Conservation (phyloP, 2,797 vertebrate species). For the Melanitta fusca region DNA sequence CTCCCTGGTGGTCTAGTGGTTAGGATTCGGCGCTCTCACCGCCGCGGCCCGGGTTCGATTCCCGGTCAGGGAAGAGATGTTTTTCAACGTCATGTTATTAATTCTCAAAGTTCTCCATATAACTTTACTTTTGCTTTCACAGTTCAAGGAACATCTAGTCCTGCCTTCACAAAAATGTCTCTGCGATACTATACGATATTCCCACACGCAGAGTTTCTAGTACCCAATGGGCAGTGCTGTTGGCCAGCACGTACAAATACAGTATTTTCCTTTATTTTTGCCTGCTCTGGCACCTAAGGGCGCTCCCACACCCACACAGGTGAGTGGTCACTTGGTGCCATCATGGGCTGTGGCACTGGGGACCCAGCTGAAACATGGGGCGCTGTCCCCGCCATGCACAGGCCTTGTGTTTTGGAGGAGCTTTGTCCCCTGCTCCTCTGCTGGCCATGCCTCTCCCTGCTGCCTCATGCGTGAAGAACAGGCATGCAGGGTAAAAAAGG, state of each 20-base stretch:
- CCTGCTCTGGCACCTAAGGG: not conserved
- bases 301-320: not conserved
- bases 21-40: constrained; percentile 39
- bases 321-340: not conserved
- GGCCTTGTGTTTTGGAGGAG: not conserved
- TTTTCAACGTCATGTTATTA: accelerated
- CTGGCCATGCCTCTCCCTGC: too few relatives aligned
- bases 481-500: not conserved
- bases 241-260: not conserved
- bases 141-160: accelerated
- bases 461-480: not conserved
- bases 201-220: accelerated
- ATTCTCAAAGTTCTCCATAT: accelerated
- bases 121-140: accelerated
- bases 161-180: not conserved
- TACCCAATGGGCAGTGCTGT: not conserved
- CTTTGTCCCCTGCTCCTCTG: not conserved
- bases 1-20: constrained; percentile 10
- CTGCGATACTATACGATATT: accelerated
- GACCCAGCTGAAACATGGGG: not conserved
- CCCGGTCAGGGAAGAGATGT: not conserved
- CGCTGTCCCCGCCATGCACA: accelerated
- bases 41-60: constrained; percentile 33
- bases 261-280: not conserved
- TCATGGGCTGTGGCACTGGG: accelerated